Conservation (phyloP, 2,797 vertebrate genomes). For the Mycteria americana region DNA sequence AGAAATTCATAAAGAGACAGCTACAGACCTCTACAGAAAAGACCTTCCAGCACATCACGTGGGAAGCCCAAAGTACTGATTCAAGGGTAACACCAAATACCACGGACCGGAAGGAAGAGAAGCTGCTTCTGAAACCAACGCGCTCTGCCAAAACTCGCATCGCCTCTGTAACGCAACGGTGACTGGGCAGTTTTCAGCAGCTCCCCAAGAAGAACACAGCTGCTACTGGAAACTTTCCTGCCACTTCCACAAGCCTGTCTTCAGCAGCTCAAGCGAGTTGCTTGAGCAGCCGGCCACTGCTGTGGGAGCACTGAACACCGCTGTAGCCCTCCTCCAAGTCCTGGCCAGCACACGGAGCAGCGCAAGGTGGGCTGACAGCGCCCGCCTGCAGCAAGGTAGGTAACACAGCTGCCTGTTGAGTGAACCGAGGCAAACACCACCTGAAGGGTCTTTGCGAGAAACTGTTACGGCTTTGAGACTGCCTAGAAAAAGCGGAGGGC, state of each 20-base stretch:
- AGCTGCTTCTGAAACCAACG: neutral
- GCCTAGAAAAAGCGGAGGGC: neutral
- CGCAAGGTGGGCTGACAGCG: accelerated
- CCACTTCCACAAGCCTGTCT: neutral
- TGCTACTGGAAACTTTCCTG: neutral
- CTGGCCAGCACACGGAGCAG: neutral
- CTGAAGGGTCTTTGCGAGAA: neutral
- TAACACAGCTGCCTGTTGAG: neutral
- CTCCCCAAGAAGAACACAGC: neutral
- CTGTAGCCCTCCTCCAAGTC: neutral
- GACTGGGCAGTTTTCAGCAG: neutral
- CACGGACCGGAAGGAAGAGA: neutral
- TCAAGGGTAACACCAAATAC: neutral
- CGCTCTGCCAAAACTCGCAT: neutral
- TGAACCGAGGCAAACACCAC: neutral
- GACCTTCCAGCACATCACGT: accelerated
- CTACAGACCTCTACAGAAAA: neutral
- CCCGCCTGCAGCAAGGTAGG: neutral
- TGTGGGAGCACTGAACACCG: accelerated
- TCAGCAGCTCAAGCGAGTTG: neutral
- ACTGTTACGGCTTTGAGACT: neutral
- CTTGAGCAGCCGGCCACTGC: accelerated
- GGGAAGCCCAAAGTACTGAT: neutral
- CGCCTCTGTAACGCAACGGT: neutral
- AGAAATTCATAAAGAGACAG: neutral